Conservation (phyloP, 2,888 invertebrate species). For the Perizoma affinitatum region DNA sequence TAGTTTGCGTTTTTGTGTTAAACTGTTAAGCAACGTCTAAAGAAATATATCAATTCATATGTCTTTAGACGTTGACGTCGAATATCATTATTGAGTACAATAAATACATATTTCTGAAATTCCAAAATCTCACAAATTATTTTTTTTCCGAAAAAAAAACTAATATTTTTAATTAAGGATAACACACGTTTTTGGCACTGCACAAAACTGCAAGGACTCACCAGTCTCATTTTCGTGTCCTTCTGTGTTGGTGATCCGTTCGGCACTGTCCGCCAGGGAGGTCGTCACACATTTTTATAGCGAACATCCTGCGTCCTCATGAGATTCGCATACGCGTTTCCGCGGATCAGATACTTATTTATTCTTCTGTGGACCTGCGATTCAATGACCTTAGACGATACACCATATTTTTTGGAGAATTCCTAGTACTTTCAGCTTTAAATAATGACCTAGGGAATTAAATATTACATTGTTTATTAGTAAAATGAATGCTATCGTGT, state of each 20-base stretch:
- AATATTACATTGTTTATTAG: too few relatives aligned
- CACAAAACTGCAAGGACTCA: conserved; percentile 73
- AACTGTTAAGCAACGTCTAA: too few relatives aligned
- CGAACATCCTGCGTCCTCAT: conserved; percentile 68
- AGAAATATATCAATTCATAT: too few relatives aligned
- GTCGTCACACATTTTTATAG: conserved; percentile 71
- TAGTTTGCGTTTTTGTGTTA: too few relatives aligned
- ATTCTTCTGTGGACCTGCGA: conserved; percentile 30
- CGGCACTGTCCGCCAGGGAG: conserved; percentile 68
- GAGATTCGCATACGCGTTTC: conserved; percentile 59
- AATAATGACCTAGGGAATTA: too few relatives aligned
- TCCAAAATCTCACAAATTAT: too few relatives aligned
- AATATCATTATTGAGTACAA: too few relatives aligned
- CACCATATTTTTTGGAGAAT: conserved; percentile 32
- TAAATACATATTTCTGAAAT: too few relatives aligned
- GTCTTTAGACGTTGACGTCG: too few relatives aligned
- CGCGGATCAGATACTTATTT: conserved; percentile 44
- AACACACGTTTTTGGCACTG: conserved; percentile 39
- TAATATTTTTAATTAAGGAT: background rate
- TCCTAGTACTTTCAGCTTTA: background rate
- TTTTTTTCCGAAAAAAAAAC: too few relatives aligned
- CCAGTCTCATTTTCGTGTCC: conserved; percentile 79
- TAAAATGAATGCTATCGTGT: background rate
- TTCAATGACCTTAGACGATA: conserved; percentile 73
- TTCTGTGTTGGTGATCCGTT: conserved; percentile 66